Evolutionary conservation across 2,797 vertebrate genomes (phyloP).

Genomic region (Hybognathus amarus): DNA sequence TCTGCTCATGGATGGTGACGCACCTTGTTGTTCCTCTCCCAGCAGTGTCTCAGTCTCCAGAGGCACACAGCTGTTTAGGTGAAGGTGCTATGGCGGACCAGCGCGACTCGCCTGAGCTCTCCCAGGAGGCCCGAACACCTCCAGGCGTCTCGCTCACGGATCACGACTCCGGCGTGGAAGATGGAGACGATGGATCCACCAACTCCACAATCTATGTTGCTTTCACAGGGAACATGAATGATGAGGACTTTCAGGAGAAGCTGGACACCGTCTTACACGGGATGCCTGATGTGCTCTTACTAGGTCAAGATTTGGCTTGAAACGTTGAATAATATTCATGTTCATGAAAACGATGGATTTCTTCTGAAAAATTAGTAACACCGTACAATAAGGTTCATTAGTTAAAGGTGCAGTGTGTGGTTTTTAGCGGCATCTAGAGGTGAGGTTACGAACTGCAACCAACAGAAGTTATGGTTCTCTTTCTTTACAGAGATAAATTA

Average conservation of each 20-base stretch:
- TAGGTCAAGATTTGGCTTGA: constrained; percentile 81
- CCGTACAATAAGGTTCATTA: too few relatives aligned
- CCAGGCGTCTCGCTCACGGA: constrained; percentile 81
- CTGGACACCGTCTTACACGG: constrained; percentile 85
- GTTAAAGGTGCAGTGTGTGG: too few relatives aligned
- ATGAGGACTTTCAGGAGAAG: constrained; percentile 91
- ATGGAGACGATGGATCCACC: constrained; percentile 73
- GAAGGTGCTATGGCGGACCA: constrained; percentile 76
- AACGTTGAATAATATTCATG: not conserved
- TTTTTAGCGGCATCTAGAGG: too few relatives aligned
- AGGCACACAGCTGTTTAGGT: constrained; percentile 69
- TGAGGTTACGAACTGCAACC: too few relatives aligned
- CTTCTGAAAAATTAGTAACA: not conserved
- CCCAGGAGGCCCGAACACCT: constrained; percentile 76
- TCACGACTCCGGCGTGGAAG: constrained; percentile 90
- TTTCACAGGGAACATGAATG: constrained; percentile 93
- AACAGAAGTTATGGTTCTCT: too few relatives aligned
- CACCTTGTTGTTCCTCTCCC: not conserved
- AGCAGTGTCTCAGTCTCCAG: constrained; percentile 52
- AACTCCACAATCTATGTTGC: constrained; percentile 90
- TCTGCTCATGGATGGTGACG: not conserved
- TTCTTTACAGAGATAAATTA: too few relatives aligned
- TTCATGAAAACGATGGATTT: not conserved
- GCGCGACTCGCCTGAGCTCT: constrained; percentile 58
- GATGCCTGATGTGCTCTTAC: constrained; percentile 87